phyloP scores from a whole-genome alignment of 2,888 invertebrate genomes.

The Xestoiulus laeticollis region DNA sequence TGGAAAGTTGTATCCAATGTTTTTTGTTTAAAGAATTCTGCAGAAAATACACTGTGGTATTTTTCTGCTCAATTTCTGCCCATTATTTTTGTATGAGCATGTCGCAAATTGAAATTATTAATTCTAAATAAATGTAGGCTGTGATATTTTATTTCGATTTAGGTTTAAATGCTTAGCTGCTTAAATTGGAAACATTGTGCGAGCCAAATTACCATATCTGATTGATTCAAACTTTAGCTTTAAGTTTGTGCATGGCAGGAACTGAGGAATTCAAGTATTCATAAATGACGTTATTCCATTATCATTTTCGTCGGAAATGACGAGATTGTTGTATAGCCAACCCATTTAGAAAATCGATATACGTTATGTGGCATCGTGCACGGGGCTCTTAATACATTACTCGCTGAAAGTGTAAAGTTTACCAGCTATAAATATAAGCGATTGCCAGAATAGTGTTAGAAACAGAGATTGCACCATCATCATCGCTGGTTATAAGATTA shows the following conservation, averaged over 20 bases:
- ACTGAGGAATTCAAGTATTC: background rate
- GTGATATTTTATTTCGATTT: too few relatives aligned
- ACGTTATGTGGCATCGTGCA: background rate
- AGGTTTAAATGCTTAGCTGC: too few relatives aligned
- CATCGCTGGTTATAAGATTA: background rate
- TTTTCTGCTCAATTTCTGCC: too few relatives aligned
- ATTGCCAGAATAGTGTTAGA: background rate
- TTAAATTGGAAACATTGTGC: background rate
- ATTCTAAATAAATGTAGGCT: too few relatives aligned
- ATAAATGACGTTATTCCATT: background rate
- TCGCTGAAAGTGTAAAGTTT: constrained; percentile 20
- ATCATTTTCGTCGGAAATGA: background rate
- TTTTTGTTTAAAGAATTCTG: too few relatives aligned
- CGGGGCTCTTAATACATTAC: constrained; percentile 9
- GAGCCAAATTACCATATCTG: background rate
- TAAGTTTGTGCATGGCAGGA: background rate
- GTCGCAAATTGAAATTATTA: too few relatives aligned
- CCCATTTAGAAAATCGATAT: background rate
- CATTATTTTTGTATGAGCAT: too few relatives aligned
- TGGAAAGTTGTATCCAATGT: too few relatives aligned
- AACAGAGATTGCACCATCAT: background rate
- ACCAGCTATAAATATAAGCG: constrained; percentile 11
- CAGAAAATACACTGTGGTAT: too few relatives aligned
- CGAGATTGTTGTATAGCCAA: constrained; percentile 2
- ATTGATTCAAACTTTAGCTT: background rate